These are phyloP conservation scores for Rhinoptilus africanus DNA, from an alignment of 2,113 vertebrate species.

Conservation along the genomic window DNA sequence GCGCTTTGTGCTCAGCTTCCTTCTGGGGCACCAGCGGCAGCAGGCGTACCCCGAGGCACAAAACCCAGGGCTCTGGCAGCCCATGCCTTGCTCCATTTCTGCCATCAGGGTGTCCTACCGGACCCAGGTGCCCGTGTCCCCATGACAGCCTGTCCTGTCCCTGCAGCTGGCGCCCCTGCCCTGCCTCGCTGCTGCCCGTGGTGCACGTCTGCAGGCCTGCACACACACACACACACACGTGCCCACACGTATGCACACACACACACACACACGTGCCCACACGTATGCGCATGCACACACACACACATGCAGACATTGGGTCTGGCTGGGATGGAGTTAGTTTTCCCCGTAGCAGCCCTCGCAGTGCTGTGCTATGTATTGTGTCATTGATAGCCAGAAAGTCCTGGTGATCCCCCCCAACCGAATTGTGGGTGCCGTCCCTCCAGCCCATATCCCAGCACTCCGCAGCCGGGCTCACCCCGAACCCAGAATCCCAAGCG, in stretches of 20 bases:
- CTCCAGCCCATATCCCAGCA: neutral
- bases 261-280: no score
- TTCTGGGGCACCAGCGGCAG: rapidly evolving
- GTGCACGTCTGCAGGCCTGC: neutral
- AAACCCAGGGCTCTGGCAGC: neutral
- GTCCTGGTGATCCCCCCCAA: no score
- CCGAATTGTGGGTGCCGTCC: no score
- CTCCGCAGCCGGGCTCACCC: neutral
- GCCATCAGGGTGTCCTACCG: neutral
- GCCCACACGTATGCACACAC: no score
- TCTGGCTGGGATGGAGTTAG: no score
- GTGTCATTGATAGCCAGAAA: no score
- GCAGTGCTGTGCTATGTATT: no score
- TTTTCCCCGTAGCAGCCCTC: no score
- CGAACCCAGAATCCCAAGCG: neutral
- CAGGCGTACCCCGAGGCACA: neutral
- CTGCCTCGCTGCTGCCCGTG: neutral
- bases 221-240: no score
- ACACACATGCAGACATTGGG: no score
- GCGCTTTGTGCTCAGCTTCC: neutral
- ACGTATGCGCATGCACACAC: no score
- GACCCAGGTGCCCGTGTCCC: neutral
- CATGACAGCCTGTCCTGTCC: neutral
- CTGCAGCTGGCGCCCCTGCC: neutral
- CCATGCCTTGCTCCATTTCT: neutral